phyloP scores from a whole-genome alignment of 2,113 vertebrate genomes.

The Centropus unirufus region DNA sequence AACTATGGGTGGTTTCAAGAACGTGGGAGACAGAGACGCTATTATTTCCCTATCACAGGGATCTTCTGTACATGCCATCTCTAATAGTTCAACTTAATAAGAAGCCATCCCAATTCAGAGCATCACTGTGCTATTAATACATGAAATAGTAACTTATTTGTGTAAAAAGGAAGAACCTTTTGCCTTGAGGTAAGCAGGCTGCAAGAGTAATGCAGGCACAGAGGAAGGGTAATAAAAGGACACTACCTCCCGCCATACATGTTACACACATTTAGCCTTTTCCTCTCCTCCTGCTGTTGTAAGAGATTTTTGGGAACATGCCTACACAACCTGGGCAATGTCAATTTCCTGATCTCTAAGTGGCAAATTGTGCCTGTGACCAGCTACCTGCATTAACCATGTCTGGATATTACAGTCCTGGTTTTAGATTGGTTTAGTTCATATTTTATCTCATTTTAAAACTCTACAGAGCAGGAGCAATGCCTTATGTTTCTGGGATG shows the following conservation, averaged over 20 bases:
- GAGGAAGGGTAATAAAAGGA: not conserved
- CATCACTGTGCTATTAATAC: not conserved
- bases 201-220: not conserved
- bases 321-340: not conserved
- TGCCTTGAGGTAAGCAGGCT: not conserved
- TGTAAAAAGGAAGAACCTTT: not conserved
- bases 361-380: fast-evolving
- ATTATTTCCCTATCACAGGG: not conserved
- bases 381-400: not conserved
- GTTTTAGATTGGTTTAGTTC: not conserved
- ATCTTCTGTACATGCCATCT: not conserved
- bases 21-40: not conserved
- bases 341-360: not conserved
- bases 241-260: not conserved
- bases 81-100: not conserved
- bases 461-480: not conserved
- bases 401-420: not conserved
- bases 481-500: not conserved
- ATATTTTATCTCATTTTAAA: not conserved
- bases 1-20: not conserved
- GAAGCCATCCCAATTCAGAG: not conserved
- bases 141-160: not conserved
- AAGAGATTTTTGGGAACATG: not conserved
- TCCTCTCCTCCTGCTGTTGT: not conserved
- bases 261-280: not conserved